These are phyloP conservation scores for Neopelma chrysocephalum DNA, from an alignment of 2,797 vertebrate species.

Conservation along the genomic window DNA sequence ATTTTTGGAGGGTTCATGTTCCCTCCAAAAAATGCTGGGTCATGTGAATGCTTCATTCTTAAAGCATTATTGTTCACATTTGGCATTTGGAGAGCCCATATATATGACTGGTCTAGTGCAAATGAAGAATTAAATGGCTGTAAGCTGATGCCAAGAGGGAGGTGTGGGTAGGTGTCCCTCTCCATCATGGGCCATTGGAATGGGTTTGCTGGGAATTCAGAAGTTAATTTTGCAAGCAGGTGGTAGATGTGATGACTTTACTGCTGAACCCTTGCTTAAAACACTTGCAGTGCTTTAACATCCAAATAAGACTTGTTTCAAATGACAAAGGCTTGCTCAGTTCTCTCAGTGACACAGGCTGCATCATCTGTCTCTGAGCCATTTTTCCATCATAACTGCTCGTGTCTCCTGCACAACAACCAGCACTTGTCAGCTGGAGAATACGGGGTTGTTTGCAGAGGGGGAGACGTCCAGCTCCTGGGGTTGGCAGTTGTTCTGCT, in stretches of 20 bases:
- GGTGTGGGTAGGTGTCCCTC: neutral
- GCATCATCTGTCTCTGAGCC: constrained; percentile 60
- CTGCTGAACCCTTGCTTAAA: neutral
- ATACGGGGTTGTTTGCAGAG: constrained; percentile 43
- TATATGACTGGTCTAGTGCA: neutral
- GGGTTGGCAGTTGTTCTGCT: constrained; percentile 46
- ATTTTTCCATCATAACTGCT: constrained; percentile 48
- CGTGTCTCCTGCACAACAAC: constrained; percentile 35
- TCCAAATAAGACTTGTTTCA: constrained; percentile 27
- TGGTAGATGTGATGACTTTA: neutral
- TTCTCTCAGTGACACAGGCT: constrained; percentile 18
- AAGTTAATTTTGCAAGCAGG: neutral
- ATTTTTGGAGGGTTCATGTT: neutral
- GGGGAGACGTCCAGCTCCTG: constrained; percentile 13
- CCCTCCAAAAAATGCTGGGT: fast-evolving
- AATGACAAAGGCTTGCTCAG: constrained; percentile 36
- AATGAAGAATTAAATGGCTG: neutral
- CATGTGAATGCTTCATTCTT: neutral
- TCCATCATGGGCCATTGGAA: neutral
- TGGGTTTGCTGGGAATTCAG: neutral
- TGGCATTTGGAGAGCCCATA: neutral
- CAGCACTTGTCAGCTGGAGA: constrained; percentile 54
- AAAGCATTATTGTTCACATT: neutral
- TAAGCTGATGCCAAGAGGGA: neutral
- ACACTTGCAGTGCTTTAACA: neutral